phyloP scores from a whole-genome alignment of 2,888 invertebrate species.

The Ptycholaimellus sp. region DNA sequence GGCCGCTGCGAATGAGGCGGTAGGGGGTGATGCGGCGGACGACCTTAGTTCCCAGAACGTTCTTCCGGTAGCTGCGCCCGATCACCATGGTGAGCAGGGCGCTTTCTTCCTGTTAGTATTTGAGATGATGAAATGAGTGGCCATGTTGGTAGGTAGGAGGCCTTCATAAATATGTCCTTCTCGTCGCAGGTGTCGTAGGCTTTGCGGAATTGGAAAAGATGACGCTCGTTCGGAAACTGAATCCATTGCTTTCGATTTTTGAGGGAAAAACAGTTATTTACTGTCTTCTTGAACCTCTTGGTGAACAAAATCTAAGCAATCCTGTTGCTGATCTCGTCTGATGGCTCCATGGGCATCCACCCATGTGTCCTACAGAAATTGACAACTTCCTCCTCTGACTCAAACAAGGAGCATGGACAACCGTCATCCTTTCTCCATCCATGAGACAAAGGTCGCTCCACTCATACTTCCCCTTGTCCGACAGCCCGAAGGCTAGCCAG shows the following conservation, averaged over 20 bases:
- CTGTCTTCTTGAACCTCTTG: too few relatives aligned
- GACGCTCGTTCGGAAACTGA: background rate
- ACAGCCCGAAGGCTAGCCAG: too few relatives aligned
- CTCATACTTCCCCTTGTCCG: too few relatives aligned
- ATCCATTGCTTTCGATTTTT: too few relatives aligned
- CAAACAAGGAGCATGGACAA: too few relatives aligned
- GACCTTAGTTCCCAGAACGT: background rate
- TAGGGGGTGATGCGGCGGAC: background rate
- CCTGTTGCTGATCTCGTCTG: background rate
- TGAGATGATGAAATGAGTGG: background rate
- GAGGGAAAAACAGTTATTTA: too few relatives aligned
- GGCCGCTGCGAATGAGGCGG: background rate
- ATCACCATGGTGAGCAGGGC: background rate
- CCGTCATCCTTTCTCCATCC: too few relatives aligned
- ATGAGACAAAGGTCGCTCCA: too few relatives aligned
- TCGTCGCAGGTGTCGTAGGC: background rate
- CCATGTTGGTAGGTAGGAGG: background rate
- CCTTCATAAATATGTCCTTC: background rate
- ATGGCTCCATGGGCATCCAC: background rate
- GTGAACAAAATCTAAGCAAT: background rate
- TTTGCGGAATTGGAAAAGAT: background rate
- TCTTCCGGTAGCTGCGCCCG: background rate
- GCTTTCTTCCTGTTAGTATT: background rate
- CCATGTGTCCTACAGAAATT: background rate
- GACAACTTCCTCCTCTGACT: too few relatives aligned